These are phyloP conservation scores for Oncorhynchus tshawytscha DNA, from an alignment of 2,113 vertebrate genomes.

Conservation along the genomic window DNA sequence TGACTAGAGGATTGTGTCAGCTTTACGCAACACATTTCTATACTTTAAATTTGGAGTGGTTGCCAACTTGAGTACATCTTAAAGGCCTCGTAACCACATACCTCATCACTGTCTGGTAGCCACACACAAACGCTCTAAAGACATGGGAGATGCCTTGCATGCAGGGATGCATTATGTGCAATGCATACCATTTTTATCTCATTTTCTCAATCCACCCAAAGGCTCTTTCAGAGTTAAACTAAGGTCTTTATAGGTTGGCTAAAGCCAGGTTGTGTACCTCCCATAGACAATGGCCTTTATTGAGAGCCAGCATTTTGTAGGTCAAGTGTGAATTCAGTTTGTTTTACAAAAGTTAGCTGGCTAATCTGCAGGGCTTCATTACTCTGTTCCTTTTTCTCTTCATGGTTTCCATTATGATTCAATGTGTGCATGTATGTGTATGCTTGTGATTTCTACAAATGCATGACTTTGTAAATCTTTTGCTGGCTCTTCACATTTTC, in stretches of 20 bases:
- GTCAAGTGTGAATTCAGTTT: background rate
- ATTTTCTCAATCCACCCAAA: background rate
- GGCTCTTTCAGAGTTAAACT: background rate
- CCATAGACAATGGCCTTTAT: constrained; percentile 24
- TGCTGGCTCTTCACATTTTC: background rate
- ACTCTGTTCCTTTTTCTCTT: background rate
- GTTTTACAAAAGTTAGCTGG: background rate
- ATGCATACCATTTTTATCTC: background rate
- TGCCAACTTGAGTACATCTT: background rate
- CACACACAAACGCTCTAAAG: background rate
- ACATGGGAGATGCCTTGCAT: background rate
- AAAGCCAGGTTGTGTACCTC: background rate
- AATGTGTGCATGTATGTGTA: constrained; percentile 6
- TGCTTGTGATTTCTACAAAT: background rate
- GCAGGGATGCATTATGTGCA: background rate
- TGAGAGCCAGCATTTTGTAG: constrained; percentile 14
- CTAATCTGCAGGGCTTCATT: background rate
- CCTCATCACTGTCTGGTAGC: background rate
- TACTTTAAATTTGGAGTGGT: background rate
- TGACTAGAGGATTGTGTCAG: background rate
- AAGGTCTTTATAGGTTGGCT: background rate
- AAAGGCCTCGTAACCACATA: background rate
- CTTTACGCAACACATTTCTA: background rate
- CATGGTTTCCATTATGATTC: constrained; percentile 5
- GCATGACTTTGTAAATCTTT: background rate